A percentile compares a stretch with the other conserved stretches of the same genome.
These are phyloP conservation scores for Sakesphorus luctuosus DNA, from an alignment of 2,113 vertebrate genomes.

Conservation along the genomic window DNA sequence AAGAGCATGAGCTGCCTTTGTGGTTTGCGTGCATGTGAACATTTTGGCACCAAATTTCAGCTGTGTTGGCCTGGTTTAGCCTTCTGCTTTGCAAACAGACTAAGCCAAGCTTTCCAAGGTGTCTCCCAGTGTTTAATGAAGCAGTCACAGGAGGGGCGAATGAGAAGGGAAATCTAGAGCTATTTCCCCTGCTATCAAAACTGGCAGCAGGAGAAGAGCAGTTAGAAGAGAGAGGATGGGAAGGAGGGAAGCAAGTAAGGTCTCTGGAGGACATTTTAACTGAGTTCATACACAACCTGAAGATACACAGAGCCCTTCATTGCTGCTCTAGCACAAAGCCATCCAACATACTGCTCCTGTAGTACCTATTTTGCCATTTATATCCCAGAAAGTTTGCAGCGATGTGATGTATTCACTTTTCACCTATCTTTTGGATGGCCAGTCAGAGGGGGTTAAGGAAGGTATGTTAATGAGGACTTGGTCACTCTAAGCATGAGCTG, in stretches of 20 bases:
- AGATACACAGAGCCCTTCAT: background rate
- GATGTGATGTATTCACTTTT: background rate
- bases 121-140: background rate
- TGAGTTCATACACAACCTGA: background rate
- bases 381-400: background rate
- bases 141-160: background rate
- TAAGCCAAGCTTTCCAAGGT: background rate
- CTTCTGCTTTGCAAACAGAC: background rate
- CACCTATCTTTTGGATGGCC: background rate
- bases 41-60: background rate
- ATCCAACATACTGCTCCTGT: background rate
- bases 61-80: background rate
- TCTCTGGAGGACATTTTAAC: background rate
- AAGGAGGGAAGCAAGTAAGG: background rate
- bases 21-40: rapidly evolving
- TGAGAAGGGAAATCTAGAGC: background rate
- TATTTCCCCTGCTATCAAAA: background rate
- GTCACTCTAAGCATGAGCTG: background rate
- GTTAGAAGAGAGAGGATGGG: background rate
- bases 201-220: background rate
- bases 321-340: background rate
- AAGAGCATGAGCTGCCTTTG: background rate
- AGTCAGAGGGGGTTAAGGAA: background rate
- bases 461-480: rapidly evolving
- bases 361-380: background rate